Evolutionary conservation across 2,797 vertebrate genomes (phyloP).

Genomic region (Diplodus puntazzo): DNA sequence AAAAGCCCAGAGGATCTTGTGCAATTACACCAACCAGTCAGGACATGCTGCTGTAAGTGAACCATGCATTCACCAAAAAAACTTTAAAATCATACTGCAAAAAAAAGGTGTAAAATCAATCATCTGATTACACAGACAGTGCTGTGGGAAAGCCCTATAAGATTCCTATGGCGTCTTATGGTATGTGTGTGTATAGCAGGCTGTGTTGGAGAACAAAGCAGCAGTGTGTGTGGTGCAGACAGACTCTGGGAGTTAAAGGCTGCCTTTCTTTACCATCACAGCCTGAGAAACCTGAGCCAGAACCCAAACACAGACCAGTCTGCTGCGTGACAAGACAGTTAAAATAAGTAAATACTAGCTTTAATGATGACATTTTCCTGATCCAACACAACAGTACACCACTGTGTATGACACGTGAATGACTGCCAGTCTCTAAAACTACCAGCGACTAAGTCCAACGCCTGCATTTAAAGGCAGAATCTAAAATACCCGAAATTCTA

Average conservation of each 20-base stretch:
- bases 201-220: slow-evolving; percentile 59
- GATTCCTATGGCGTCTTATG: slow-evolving; percentile 27
- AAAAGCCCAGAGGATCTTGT: neutral
- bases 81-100: neutral
- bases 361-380: neutral
- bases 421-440: neutral
- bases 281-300: slow-evolving; percentile 38
- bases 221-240: slow-evolving; percentile 50
- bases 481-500: fast-evolving
- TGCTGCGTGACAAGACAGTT: neutral
- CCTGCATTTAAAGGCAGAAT: neutral
- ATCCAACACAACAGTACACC: neutral
- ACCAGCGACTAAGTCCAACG: fast-evolving
- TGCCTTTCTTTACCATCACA: slow-evolving; percentile 39
- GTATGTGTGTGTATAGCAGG: slow-evolving; percentile 45
- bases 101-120: neutral
- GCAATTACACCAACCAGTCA: neutral
- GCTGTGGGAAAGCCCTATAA: neutral
- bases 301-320: slow-evolving; percentile 11
- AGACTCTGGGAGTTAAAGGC: slow-evolving; percentile 34
- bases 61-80: neutral
- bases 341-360: neutral
- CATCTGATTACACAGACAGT: no score
- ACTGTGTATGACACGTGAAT: slow-evolving; percentile 1
- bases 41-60: neutral